Evolutionary conservation across 1,140 invertebrate genomes (phyloP).

Genomic region (Bombus vancouverensis): DNA sequence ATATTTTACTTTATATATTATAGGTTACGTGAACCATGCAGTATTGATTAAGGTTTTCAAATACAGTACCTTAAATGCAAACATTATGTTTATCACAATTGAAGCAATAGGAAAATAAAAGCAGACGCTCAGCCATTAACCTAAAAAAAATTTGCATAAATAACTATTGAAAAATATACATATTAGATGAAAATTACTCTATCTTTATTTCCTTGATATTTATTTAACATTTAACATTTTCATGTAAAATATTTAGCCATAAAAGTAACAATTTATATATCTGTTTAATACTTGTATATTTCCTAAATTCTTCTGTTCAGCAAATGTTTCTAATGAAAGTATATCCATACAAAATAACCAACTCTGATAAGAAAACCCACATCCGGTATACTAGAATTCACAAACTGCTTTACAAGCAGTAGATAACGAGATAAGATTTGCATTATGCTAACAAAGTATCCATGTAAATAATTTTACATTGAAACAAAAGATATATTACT

Average conservation of each 20-base stretch:
- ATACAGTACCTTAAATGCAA: not conserved
- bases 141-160: not conserved
- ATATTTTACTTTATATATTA: not conserved
- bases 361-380: not conserved
- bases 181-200: not conserved
- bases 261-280: not conserved
- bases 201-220: not conserved
- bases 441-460: not conserved
- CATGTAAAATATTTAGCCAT: not conserved
- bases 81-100: not conserved
- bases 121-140: not conserved
- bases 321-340: not conserved
- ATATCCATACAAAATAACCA: not conserved
- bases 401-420: slow-evolving; percentile 20
- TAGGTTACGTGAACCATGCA: not conserved
- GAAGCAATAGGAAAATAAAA: not conserved
- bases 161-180: not conserved
- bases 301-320: not conserved
- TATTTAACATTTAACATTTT: not conserved
- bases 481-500: not conserved
- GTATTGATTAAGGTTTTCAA: not conserved
- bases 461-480: not conserved
- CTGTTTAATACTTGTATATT: not conserved
- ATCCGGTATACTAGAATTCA: slow-evolving; percentile 18
- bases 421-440: not conserved